Evolutionary conservation across 2,888 invertebrate species (phyloP).

Genomic region (Caenorhabditis drosophilae): DNA sequence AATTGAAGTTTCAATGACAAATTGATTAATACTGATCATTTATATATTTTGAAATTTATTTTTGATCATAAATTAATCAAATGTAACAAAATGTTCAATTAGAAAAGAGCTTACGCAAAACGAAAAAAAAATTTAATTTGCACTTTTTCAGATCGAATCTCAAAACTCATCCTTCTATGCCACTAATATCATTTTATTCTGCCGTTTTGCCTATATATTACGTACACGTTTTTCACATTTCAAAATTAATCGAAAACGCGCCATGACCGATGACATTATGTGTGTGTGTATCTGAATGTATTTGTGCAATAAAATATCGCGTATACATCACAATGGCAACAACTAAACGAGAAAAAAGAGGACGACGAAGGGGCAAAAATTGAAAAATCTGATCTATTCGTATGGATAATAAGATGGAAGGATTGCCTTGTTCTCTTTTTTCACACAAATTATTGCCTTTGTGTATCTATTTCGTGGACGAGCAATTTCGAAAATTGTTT

Average conservation of each 20-base stretch:
- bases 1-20: no score
- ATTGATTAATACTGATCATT: no score
- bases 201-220: slow-evolving; percentile 6
- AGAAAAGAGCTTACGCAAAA: no score
- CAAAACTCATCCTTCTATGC: no score
- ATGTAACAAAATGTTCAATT: neutral
- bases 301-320: no score
- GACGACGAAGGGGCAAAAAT: slow-evolving; percentile 18
- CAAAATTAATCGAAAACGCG: slow-evolving; percentile 40
- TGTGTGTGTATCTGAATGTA: no score
- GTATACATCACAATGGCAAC: no score
- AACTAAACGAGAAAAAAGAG: slow-evolving; percentile 12
- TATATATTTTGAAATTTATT: neutral
- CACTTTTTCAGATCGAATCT: no score
- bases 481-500: neutral
- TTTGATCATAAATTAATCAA: neutral
- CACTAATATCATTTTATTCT: slow-evolving; percentile 41
- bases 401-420: slow-evolving; percentile 21
- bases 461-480: slow-evolving; percentile 1
- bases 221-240: slow-evolving; percentile 26
- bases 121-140: no score
- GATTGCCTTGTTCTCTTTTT: neutral
- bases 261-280: no score
- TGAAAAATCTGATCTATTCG: slow-evolving; percentile 38
- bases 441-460: slow-evolving; percentile 27